phyloP scores from a whole-genome alignment of 2,888 invertebrate genomes.

The Drosophila buzzatii region DNA sequence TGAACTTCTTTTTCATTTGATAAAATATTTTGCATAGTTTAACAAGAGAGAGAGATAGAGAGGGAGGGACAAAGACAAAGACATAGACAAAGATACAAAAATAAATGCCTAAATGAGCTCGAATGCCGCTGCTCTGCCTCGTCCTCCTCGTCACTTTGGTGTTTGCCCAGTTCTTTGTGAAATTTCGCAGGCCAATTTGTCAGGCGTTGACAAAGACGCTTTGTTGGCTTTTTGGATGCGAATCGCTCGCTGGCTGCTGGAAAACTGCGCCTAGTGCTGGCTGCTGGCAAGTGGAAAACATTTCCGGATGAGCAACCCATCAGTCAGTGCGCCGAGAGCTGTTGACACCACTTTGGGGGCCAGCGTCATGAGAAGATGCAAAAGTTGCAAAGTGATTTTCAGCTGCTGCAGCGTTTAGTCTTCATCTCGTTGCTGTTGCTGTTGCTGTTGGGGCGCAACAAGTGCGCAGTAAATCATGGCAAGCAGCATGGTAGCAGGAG shows the following conservation, averaged over 20 bases:
- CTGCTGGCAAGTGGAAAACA: constrained; percentile 75
- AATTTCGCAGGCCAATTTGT: constrained; percentile 75
- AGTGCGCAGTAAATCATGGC: constrained; percentile 75
- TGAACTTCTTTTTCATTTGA: not conserved
- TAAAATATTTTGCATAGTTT: constrained; percentile 8
- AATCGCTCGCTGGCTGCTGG: constrained; percentile 4
- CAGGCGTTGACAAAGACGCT: constrained; percentile 76
- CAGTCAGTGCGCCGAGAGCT: constrained; percentile 74
- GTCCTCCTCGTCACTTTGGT: not conserved
- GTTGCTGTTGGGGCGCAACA: constrained; percentile 62
- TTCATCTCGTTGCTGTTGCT: constrained; percentile 19
- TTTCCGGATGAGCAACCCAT: constrained; percentile 81
- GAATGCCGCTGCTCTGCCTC: not conserved
- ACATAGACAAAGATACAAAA: constrained; percentile 15
- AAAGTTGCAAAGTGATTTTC: constrained; percentile 81
- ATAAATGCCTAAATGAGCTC: constrained; percentile 23
- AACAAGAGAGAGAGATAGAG: constrained; percentile 1
- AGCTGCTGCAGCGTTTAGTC: constrained; percentile 38
- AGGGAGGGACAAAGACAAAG: not conserved
- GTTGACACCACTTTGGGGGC: constrained; percentile 83
- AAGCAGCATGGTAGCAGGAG: constrained; percentile 3
- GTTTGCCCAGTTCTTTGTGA: constrained; percentile 42
- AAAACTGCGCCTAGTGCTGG: constrained; percentile 44
- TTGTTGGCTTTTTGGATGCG: constrained; percentile 55
- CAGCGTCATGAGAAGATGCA: constrained; percentile 74